Evolutionary conservation across 2,888 invertebrate genomes (phyloP).

Genomic region (Tyria jacobaeae): DNA sequence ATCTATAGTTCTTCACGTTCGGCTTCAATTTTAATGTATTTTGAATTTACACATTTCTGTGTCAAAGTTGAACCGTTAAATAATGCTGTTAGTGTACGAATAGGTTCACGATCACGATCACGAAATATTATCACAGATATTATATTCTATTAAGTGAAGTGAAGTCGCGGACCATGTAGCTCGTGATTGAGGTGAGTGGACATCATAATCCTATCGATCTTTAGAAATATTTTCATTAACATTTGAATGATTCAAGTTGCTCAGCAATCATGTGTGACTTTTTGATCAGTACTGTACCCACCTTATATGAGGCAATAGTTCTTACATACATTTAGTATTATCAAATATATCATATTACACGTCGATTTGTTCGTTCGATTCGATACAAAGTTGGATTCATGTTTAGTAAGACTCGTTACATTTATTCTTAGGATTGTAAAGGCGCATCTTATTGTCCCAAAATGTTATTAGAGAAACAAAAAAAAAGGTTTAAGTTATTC

Average conservation of each 20-base stretch:
- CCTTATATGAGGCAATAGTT: too few relatives aligned
- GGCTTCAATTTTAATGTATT: conserved; percentile 33
- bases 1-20: neutral
- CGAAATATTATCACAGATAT: conserved; percentile 57
- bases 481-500: too few relatives aligned
- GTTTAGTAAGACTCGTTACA: too few relatives aligned
- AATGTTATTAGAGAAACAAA: too few relatives aligned
- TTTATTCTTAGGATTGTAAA: too few relatives aligned
- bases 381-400: too few relatives aligned
- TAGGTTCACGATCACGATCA: conserved; percentile 68
- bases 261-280: neutral
- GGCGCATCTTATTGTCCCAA: too few relatives aligned
- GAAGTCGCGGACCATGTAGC: conserved; percentile 7
- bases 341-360: too few relatives aligned
- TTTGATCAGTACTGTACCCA: too few relatives aligned
- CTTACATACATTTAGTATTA: too few relatives aligned
- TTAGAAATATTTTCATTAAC: neutral
- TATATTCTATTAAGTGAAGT: conserved; percentile 53
- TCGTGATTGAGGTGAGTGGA: conserved; percentile 13
- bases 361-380: too few relatives aligned
- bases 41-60: conserved; percentile 62
- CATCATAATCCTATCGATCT: conserved; percentile 2
- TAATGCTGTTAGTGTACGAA: conserved; percentile 59
- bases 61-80: conserved; percentile 83
- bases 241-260: neutral